A percentile compares a stretch with the other conserved stretches of the same genome.
Evolutionary conservation across 2,888 invertebrate species (phyloP).

Genomic region (Hypolimnas misippus): DNA sequence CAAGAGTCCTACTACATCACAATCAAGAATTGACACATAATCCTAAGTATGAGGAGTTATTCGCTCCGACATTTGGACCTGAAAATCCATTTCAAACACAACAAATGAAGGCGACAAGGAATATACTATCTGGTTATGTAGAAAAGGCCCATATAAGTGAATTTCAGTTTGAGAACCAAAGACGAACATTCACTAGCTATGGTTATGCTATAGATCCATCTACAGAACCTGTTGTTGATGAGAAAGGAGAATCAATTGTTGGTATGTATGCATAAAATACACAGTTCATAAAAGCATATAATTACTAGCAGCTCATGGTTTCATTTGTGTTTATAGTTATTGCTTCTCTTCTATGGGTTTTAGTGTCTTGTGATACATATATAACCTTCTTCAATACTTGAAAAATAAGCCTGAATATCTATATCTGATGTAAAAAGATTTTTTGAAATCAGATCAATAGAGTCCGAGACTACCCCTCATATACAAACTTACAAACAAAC

Average conservation of each 20-base stretch:
- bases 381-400: no score
- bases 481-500: no score
- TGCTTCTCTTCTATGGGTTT: no score
- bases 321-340: no score
- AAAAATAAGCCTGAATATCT: no score
- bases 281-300: no score
- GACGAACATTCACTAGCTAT: slow-evolving; percentile 96
- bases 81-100: slow-evolving; percentile 96
- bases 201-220: slow-evolving; percentile 98
- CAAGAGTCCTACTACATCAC: slow-evolving; percentile 89
- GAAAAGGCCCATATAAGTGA: slow-evolving; percentile 98
- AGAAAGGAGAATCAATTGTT: slow-evolving; percentile 76
- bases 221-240: slow-evolving; percentile 77
- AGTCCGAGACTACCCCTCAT: no score
- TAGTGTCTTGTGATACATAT: no score
- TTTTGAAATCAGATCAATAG: no score
- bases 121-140: slow-evolving; percentile 96
- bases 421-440: no score
- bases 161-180: slow-evolving; percentile 98
- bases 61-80: slow-evolving; percentile 95
- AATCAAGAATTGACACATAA: slow-evolving; percentile 94
- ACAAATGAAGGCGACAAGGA: slow-evolving; percentile 93
- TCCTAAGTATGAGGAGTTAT: slow-evolving; percentile 97
- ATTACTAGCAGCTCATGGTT: no score
- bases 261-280: slow-evolving; percentile 58